Percentiles rank a stretch among this genome's conserved stretches.
phyloP scores from a whole-genome alignment of 2,888 invertebrate genomes.

The Pherbina coryleti region DNA sequence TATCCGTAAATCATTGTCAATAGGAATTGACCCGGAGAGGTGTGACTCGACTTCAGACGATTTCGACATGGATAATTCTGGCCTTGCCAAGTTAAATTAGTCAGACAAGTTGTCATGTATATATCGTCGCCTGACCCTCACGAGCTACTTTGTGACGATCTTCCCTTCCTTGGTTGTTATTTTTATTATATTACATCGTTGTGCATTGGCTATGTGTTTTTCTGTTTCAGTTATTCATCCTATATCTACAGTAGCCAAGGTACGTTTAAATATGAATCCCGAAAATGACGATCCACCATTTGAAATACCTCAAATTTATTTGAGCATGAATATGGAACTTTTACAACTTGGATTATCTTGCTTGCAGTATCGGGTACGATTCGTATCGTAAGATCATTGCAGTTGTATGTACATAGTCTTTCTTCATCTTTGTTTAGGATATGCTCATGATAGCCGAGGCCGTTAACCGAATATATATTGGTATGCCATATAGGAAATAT shows the following conservation, averaged over 20 bases:
- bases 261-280: conserved; percentile 93
- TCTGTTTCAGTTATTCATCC: conserved; percentile 84
- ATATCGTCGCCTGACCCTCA: too few species aligned
- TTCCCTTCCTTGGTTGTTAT: too few species aligned
- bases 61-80: too few species aligned
- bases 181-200: neutral
- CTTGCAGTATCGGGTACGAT: conserved; percentile 79
- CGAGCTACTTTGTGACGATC: too few species aligned
- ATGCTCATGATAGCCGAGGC: conserved; percentile 90
- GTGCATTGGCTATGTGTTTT: too few species aligned
- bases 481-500: conserved; percentile 65
- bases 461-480: conserved; percentile 83
- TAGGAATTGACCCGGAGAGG: too few species aligned
- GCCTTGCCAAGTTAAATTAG: too few species aligned
- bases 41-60: too few species aligned
- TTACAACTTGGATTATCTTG: conserved; percentile 79
- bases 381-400: neutral
- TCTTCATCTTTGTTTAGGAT: conserved; percentile 70
- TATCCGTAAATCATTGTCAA: too few species aligned
- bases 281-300: conserved; percentile 86
- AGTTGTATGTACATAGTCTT: conserved; percentile 70
- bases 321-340: conserved; percentile 85
- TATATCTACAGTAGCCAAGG: conserved; percentile 88
- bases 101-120: too few species aligned
- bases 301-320: conserved; percentile 86